Evolutionary conservation across 1,140 invertebrate genomes (phyloP).

Genomic region (Drosophila bifasciata): DNA sequence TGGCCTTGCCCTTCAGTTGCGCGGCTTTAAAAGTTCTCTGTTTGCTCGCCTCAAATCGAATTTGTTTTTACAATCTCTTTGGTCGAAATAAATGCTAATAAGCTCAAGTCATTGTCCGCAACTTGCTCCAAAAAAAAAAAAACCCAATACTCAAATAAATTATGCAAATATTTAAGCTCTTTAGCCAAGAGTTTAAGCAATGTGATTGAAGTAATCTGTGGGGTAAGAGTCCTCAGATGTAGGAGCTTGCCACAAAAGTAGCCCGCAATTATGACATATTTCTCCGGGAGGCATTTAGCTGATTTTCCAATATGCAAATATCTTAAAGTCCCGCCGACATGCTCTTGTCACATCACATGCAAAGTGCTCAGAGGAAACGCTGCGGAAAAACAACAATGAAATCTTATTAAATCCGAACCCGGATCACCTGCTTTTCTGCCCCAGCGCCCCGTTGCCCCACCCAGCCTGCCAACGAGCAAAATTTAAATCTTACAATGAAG

Average conservation of each 20-base stretch:
- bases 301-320: conserved; percentile 13
- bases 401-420: conserved; percentile 63
- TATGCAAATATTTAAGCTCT: conserved; percentile 62
- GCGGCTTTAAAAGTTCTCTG: conserved; percentile 2
- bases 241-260: not conserved
- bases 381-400: conserved; percentile 67
- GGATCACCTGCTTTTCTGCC: conserved; percentile 8
- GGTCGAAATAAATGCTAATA: conserved; percentile 73
- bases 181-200: conserved; percentile 26
- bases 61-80: conserved; percentile 58
- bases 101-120: conserved; percentile 67
- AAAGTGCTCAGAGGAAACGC: conserved; percentile 36
- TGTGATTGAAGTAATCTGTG: conserved; percentile 24
- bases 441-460: conserved; percentile 25
- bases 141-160: conserved; percentile 61
- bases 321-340: conserved; percentile 24
- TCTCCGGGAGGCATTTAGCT: no score
- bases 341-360: conserved; percentile 40
- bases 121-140: conserved; percentile 15
- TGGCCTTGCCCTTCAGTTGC: conserved; percentile 21
- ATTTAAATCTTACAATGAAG: conserved; percentile 71
- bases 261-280: no score
- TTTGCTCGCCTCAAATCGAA: conserved; percentile 54
- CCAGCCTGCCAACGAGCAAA: conserved; percentile 32
- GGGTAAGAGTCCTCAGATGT: not conserved